phyloP scores from a whole-genome alignment of 2,113 vertebrate species.

The Saguinus imperator region DNA sequence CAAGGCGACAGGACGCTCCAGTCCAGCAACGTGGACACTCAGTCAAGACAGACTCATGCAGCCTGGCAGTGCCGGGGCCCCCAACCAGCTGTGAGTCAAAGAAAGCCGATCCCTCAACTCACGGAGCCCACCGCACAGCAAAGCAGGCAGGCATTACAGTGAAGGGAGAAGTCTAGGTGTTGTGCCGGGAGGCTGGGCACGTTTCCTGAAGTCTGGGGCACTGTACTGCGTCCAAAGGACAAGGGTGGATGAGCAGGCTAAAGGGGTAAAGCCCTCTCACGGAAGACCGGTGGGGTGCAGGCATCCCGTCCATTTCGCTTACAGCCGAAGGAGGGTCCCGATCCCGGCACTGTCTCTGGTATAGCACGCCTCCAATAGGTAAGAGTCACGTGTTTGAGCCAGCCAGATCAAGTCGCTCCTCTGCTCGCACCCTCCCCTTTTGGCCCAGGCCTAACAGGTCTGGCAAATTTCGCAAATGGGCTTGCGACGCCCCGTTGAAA shows the following conservation, averaged over 20 bases:
- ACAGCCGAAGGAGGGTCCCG: not conserved
- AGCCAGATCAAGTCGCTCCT: not conserved
- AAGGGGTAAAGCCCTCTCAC: too few species aligned
- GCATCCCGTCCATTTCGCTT: not conserved
- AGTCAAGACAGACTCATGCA: too few species aligned
- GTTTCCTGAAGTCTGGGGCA: not conserved
- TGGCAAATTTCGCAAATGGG: not conserved
- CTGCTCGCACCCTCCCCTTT: not conserved
- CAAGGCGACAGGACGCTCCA: too few species aligned
- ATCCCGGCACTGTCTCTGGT: not conserved
- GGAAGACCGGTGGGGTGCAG: not conserved
- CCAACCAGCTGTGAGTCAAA: not conserved
- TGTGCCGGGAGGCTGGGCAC: not conserved
- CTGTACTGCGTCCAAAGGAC: not conserved
- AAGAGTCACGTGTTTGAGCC: not conserved
- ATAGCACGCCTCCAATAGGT: not conserved
- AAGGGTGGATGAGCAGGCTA: not conserved
- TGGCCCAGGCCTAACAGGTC: not conserved
- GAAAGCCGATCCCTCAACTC: not conserved
- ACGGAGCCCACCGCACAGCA: not conserved
- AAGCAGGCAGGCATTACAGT: not conserved
- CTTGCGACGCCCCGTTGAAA: not conserved
- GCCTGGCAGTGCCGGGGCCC: too few species aligned
- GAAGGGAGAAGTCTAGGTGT: too few species aligned
- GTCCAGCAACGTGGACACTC: too few species aligned